Base-by-base conservation (phyloP, 2,888 invertebrate genomes). In the Xestia c-nigrum region DNA sequence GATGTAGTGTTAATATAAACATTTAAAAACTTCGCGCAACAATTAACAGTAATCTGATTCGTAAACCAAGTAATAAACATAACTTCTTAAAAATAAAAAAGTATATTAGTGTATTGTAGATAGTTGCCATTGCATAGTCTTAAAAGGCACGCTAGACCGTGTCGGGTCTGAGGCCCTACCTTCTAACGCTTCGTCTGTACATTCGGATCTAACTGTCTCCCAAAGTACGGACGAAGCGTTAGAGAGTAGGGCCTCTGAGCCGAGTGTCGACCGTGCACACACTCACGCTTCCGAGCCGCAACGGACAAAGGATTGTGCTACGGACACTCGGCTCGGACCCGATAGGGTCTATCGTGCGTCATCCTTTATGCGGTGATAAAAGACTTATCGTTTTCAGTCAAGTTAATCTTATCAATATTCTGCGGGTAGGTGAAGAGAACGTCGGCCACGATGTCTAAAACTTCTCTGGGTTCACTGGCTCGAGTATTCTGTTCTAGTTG, bases 401-500 rank as follows among this genome's bases (percentile, higher is more conserved):
- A 74, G 9, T 61, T 76, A 55, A 73, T n/a, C 38, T 83, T 85
- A 52, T 87, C 86, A 24, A 47, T 72, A 52, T 72, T 78, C 38
- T 87, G 75, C n/a, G 86, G 72, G 55, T 77, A 84, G 12, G 12
- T 66, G 63, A 72, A 78, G 1, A 80, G 67, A 3, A 85, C 72
- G 31, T 78, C 78, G 0, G 69, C 67, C 10, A 81, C 69, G 6
- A 73, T 70, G 12, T 84, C 75, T 4, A 80, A 74, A n/a, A 80
- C 67, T n/a, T 69, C 63, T 61, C 57, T 72, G 0, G 38, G 57
- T 0, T 80, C 81, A 21, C n/a, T 65, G n/a, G 64, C 43, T n/a
- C 40, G 68, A 21, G 67, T 47, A 14, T 79, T 80, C n/a, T 67
- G 80, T 66, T 85, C 88, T 19, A 87, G 47, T 67, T 84, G 77